These are phyloP conservation scores for Anthophora plumipes DNA, from an alignment of 2,888 invertebrate species.

Conservation along the genomic window DNA sequence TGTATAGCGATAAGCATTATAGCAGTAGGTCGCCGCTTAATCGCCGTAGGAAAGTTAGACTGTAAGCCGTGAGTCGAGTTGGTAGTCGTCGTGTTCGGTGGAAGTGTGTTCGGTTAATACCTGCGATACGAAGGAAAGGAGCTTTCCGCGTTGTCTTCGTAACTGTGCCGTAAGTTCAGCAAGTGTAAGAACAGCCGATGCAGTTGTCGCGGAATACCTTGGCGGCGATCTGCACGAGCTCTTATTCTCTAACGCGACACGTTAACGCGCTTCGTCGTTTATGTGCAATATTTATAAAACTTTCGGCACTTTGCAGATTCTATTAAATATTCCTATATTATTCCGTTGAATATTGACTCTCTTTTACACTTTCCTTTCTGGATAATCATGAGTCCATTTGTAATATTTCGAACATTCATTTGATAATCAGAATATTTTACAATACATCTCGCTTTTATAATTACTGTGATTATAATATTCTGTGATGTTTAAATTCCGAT, in stretches of 20 bases:
- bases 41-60: conserved; percentile 45
- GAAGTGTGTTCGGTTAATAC: conserved; percentile 38
- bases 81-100: not conserved
- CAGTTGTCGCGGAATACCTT: conserved; percentile 21
- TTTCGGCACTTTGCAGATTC: not conserved
- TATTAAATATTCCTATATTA: too few relatives aligned
- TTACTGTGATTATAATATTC: too few relatives aligned
- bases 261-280: conserved; percentile 5
- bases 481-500: too few relatives aligned
- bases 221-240: conserved; percentile 24
- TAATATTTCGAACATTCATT: too few relatives aligned
- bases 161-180: conserved; percentile 28
- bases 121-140: conserved; percentile 45
- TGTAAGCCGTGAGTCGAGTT: conserved; percentile 42
- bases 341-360: too few relatives aligned
- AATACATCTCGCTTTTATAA: too few relatives aligned
- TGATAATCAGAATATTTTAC: too few relatives aligned
- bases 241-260: not conserved
- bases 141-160: conserved; percentile 40
- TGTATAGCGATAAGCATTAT: conserved; percentile 17
- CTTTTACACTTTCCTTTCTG: too few relatives aligned
- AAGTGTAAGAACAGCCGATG: conserved; percentile 38
- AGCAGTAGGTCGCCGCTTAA: conserved; percentile 26
- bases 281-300: too few relatives aligned
- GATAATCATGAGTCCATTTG: too few relatives aligned